These are phyloP conservation scores for Drosophila bipectinata DNA, from an alignment of 1,140 invertebrate genomes.

Conservation along the genomic window DNA sequence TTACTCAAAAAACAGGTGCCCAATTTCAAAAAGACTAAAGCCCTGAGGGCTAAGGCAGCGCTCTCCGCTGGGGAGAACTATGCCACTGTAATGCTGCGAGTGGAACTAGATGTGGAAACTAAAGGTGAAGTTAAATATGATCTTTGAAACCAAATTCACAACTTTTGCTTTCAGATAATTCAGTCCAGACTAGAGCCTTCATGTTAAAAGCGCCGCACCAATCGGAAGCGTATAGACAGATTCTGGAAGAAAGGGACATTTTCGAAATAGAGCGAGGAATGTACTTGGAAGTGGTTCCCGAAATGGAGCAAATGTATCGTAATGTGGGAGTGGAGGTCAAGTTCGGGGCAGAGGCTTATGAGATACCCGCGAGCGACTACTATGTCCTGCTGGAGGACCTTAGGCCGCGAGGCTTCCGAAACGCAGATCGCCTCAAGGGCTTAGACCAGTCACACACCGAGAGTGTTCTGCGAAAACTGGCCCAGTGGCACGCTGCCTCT, in stretches of 20 bases:
- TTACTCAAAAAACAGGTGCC: slow-evolving; percentile 68
- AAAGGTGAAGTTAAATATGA: slow-evolving; percentile 75
- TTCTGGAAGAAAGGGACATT: slow-evolving; percentile 35
- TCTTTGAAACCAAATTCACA: slow-evolving; percentile 39
- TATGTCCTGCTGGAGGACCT: slow-evolving; percentile 86
- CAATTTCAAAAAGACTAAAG: slow-evolving; percentile 57
- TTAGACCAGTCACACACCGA: slow-evolving; percentile 84
- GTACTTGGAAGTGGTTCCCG: slow-evolving; percentile 62
- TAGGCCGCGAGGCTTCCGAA: slow-evolving; percentile 60
- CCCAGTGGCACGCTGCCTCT: slow-evolving; percentile 85
- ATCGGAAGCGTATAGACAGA: slow-evolving; percentile 24
- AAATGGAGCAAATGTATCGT: slow-evolving; percentile 68
- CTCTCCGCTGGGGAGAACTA: slow-evolving; percentile 67
- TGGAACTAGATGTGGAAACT: slow-evolving; percentile 59
- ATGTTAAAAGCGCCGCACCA: slow-evolving; percentile 65
- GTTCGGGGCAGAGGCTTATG: slow-evolving; percentile 64
- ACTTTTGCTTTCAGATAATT: slow-evolving; percentile 31
- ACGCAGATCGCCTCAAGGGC: slow-evolving; percentile 85
- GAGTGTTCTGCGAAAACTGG: slow-evolving; percentile 84
- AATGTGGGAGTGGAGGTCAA: slow-evolving; percentile 62
- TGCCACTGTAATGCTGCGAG: slow-evolving; percentile 66
- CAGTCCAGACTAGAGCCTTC: slow-evolving; percentile 31
- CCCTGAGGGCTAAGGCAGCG: slow-evolving; percentile 42
- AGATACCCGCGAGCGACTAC: slow-evolving; percentile 35
- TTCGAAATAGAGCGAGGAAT: slow-evolving; percentile 63